phyloP scores from a whole-genome alignment of 2,888 invertebrate species.

The Epirrhoe tristata region DNA sequence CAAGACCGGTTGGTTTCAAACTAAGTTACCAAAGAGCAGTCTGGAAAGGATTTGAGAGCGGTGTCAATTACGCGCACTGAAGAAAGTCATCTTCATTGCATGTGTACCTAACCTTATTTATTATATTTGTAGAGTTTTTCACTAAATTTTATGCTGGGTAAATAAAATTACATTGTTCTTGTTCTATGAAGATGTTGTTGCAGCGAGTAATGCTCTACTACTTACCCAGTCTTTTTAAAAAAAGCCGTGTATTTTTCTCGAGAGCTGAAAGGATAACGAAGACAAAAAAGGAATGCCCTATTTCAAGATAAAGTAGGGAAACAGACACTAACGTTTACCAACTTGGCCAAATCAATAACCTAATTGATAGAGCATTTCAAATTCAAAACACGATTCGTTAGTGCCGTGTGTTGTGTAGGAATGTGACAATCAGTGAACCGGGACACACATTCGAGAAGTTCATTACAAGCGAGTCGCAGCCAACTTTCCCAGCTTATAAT shows the following conservation, averaged over 20 bases:
- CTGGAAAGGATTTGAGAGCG: constrained; percentile 69
- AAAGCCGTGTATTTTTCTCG: neutral
- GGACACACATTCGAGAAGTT: constrained; percentile 68
- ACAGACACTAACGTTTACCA: constrained; percentile 1
- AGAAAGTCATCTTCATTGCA: constrained; percentile 64
- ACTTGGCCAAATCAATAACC: constrained; percentile 20
- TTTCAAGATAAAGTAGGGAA: neutral
- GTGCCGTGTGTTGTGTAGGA: constrained; percentile 37
- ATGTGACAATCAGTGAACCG: constrained; percentile 62
- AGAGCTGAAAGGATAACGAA: no score
- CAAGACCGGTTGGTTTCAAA: constrained; percentile 63
- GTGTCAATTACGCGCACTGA: constrained; percentile 67
- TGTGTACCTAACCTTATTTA: constrained; percentile 60
- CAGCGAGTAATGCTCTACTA: neutral
- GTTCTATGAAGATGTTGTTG: constrained; percentile 27
- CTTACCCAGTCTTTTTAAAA: constrained; percentile 9
- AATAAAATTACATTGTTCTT: constrained; percentile 31
- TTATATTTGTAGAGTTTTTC: constrained; percentile 48
- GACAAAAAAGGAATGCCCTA: neutral
- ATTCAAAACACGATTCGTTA: constrained; percentile 37
- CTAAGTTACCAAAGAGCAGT: constrained; percentile 65
- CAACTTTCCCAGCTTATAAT: constrained; percentile 79
- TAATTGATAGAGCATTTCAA: constrained; percentile 23
- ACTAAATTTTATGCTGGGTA: constrained; percentile 35
- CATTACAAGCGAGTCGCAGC: constrained; percentile 72